Percentiles rank a stretch among this genome's conserved stretches.
phyloP scores from a whole-genome alignment of 2,888 invertebrate genomes.

The Heliconius ethilla region DNA sequence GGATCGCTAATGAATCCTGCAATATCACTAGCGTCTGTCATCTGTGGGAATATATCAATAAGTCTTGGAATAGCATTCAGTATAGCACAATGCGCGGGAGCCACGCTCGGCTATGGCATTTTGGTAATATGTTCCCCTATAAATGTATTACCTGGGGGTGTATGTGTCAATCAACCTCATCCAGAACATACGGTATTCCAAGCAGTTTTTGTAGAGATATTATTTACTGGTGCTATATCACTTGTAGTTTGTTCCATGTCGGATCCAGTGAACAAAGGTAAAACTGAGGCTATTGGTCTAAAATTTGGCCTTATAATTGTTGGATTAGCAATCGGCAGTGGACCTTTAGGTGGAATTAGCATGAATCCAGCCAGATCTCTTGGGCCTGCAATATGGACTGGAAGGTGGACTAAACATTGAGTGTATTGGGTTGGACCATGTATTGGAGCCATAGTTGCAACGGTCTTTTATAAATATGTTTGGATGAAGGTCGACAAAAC shows the following conservation, averaged over 20 bases:
- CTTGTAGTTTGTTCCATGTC: constrained; percentile 86
- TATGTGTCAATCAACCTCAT: constrained; percentile 85
- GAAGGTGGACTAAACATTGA: constrained; percentile 86
- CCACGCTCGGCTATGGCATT: constrained; percentile 85
- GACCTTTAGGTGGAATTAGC: constrained; percentile 86
- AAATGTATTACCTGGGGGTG: constrained; percentile 57
- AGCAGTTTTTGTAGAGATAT: constrained; percentile 83
- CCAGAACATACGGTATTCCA: constrained; percentile 71
- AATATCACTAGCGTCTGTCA: constrained; percentile 85
- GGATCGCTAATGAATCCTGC: constrained; percentile 90
- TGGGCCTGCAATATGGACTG: constrained; percentile 87
- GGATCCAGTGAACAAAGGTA: constrained; percentile 86
- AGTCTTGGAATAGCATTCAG: constrained; percentile 83
- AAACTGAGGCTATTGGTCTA: constrained; percentile 84
- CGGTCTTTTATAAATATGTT: constrained; percentile 59
- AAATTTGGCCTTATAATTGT: constrained; percentile 86
- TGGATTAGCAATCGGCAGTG: constrained; percentile 84
- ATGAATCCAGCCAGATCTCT: constrained; percentile 88
- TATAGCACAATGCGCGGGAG: constrained; percentile 85
- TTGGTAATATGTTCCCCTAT: constrained; percentile 77
- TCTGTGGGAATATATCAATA: constrained; percentile 80
- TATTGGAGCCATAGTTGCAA: constrained; percentile 58
- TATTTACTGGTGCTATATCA: constrained; percentile 84
- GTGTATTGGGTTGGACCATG: constrained; percentile 86
- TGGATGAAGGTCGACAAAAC: constrained; percentile 54